Evolutionary conservation across 1,140 invertebrate species (phyloP).

Genomic region (Drosophila kurseongensis): DNA sequence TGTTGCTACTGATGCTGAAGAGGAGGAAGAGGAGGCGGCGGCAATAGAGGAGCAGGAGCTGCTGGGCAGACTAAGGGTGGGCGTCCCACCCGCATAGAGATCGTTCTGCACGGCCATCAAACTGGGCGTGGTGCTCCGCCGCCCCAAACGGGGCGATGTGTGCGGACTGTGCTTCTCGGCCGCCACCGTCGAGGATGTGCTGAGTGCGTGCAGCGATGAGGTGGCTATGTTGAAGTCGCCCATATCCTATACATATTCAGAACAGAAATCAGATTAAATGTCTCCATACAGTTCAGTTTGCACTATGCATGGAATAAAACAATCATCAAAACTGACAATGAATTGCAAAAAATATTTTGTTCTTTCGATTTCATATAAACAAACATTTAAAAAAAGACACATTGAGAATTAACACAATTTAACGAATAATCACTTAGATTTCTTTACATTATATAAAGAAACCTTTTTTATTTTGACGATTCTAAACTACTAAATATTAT

Average conservation of each 20-base stretch:
- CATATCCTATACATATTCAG: conserved; percentile 85
- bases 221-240: conserved; percentile 87
- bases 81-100: conserved; percentile 72
- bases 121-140: conserved; percentile 82
- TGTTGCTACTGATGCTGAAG: conserved; percentile 23
- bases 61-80: conserved; percentile 62
- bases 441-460: too few species aligned
- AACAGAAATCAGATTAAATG: conserved; percentile 29
- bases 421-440: too few species aligned
- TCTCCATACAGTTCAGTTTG: conserved; percentile 9
- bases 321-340: not conserved
- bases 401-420: too few species aligned
- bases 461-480: too few species aligned
- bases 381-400: not conserved
- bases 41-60: conserved; percentile 31
- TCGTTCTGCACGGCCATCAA: conserved; percentile 82
- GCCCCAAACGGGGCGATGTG: conserved; percentile 75
- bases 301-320: conserved; percentile 7
- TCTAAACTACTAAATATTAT: too few species aligned
- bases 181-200: conserved; percentile 71
- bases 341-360: too few species aligned
- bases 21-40: conserved; percentile 13
- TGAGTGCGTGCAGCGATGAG: conserved; percentile 86
- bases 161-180: conserved; percentile 84
- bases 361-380: too few species aligned